These are phyloP conservation scores for Nannoperca obscura DNA, from an alignment of 2,797 vertebrate genomes.

Conservation along the genomic window DNA sequence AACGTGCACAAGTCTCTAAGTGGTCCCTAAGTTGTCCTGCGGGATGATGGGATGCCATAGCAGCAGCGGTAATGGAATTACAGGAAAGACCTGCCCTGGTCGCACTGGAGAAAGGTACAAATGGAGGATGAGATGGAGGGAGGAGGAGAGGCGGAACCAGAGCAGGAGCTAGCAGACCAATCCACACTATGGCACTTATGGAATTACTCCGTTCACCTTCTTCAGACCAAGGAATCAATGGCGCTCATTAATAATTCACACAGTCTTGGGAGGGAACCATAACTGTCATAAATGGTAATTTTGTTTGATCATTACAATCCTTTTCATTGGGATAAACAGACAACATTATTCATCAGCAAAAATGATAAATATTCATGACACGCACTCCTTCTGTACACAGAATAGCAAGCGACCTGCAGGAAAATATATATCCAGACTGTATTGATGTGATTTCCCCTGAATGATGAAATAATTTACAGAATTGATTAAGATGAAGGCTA, in stretches of 20 bases:
- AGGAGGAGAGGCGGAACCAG: slow-evolving; percentile 47
- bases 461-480: slow-evolving; percentile 78
- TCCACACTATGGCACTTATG: slow-evolving; percentile 76
- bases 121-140: slow-evolving; percentile 73
- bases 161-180: slow-evolving; percentile 56
- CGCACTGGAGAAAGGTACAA: slow-evolving; percentile 68
- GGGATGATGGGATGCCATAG: slow-evolving; percentile 81
- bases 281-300: slow-evolving; percentile 84
- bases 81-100: slow-evolving; percentile 75
- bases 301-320: slow-evolving; percentile 81
- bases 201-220: slow-evolving; percentile 75
- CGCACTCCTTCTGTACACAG: slow-evolving; percentile 51
- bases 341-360: slow-evolving; percentile 76
- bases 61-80: slow-evolving; percentile 81
- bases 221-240: slow-evolving; percentile 73
- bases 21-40: slow-evolving; percentile 82
- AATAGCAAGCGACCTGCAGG: slow-evolving; percentile 53
- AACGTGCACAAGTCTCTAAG: slow-evolving; percentile 80
- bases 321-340: slow-evolving; percentile 82
- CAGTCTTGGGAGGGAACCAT: slow-evolving; percentile 69
- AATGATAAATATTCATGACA: slow-evolving; percentile 78
- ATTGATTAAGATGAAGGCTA: slow-evolving; percentile 76
- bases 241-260: slow-evolving; percentile 80
- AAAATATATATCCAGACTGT: slow-evolving; percentile 54
- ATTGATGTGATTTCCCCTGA: slow-evolving; percentile 69